Base-by-base conservation (phyloP, 2,888 invertebrate genomes). In the Caenorhabditis wallacei region DNA sequence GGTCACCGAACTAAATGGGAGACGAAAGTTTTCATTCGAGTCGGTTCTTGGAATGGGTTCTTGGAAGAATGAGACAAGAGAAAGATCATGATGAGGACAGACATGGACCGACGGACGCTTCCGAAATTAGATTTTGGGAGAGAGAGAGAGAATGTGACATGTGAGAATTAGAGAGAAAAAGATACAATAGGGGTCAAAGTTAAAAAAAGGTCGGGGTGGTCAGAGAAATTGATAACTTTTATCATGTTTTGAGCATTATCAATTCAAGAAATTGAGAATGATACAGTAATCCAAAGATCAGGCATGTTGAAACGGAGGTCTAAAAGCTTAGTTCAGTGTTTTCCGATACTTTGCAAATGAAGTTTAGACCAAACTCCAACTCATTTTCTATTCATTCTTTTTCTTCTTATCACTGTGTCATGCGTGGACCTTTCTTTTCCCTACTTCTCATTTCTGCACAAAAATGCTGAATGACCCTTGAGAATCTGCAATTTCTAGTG, bases 381-480 rank as follows among this genome's bases (percentile, higher is more conserved):
- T 16, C 61, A 61, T 69, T 56, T 18, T n/a, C 56, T 48, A 66
- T 66, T 66, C 66, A 61, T 56, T 13, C 46, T 59, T 66, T 57
- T 53, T 48, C 59, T 40, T 43, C 57, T 56, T 74, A 74, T 74
- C 74, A 74, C 63, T 46, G 57, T 59, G 66, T 66, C 75, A 75
- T 66, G 64, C 48, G 61, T 16, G 63, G 53, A 53, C 20, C 51
- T 20, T 35, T 66, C 51, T 64, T 30, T 64, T n/a, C 18, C n/a
- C 18, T 61, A 24, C 16, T 48, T 37, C n/a, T 54, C 63, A n/a
- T 10, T 46, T 46, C 30, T 64, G 56, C 64, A 56, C 20, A 56
- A 54, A 68, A 68, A 59, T 76, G 63, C 78, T 63, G 69, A 78
- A 78, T 69, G 76, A 40, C 78, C 78, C 78, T 78, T 68, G 61